Evolutionary conservation across 2,888 invertebrate species (phyloP).

Genomic region (Drosophila algonquin): DNA sequence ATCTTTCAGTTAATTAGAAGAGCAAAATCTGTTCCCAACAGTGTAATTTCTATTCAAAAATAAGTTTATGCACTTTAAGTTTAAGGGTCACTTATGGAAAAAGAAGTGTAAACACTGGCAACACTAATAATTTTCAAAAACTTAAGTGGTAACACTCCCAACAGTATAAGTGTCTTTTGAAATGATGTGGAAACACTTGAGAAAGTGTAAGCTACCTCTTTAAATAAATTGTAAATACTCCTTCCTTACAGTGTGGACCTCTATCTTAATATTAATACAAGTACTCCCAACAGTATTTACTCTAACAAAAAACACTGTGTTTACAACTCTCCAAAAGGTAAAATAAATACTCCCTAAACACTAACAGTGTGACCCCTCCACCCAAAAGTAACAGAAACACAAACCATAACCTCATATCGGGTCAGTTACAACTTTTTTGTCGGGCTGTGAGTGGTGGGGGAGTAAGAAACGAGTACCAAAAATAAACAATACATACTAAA

Average conservation of each 20-base stretch:
- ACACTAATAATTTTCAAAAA: background rate
- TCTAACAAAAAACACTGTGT: background rate
- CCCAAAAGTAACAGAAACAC: background rate
- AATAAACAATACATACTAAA: conserved; percentile 25
- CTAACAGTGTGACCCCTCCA: background rate
- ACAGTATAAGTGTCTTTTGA: background rate
- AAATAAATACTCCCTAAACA: conserved; percentile 2
- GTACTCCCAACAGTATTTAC: no score
- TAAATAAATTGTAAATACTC: no score
- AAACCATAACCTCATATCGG: background rate
- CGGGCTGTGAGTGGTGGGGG: background rate
- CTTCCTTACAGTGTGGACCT: no score
- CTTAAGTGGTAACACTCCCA: background rate
- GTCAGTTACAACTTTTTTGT: background rate
- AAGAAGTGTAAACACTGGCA: background rate
- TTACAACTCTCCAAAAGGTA: background rate
- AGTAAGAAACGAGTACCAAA: background rate
- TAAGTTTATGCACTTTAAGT: background rate
- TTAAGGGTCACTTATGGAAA: background rate
- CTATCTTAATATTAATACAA: no score
- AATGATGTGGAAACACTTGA: background rate
- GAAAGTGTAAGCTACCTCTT: no score
- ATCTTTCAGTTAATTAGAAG: background rate
- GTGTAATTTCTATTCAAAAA: background rate
- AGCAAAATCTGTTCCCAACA: background rate